Evolutionary conservation across 2,797 vertebrate genomes (phyloP).

Genomic region (Alca torda): DNA sequence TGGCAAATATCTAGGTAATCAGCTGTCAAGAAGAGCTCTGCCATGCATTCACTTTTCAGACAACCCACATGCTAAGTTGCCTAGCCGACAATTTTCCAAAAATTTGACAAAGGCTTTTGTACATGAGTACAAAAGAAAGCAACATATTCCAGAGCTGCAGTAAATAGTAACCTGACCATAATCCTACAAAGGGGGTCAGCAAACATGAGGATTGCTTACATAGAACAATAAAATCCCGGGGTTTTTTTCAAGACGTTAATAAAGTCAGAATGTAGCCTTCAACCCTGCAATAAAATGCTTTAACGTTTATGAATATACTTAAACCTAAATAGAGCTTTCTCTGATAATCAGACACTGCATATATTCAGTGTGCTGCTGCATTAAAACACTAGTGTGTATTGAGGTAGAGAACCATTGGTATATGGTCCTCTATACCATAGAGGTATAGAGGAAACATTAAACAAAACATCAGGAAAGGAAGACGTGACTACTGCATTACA

Average conservation of each 20-base stretch:
- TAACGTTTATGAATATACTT: neutral
- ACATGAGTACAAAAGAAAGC: neutral
- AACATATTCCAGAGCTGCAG: neutral
- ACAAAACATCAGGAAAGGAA: neutral
- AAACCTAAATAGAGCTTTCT: neutral
- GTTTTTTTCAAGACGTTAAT: neutral
- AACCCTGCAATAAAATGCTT: neutral
- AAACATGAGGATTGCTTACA: constrained; percentile 1
- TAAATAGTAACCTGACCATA: neutral
- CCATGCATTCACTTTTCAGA: neutral
- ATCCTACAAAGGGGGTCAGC: neutral
- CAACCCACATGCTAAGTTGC: neutral
- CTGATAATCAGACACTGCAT: neutral
- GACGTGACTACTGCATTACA: neutral
- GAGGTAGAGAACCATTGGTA: neutral
- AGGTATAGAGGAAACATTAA: neutral
- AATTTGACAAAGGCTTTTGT: neutral
- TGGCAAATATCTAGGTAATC: neutral
- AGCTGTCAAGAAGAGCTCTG: neutral
- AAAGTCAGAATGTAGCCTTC: neutral
- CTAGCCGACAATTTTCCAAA: neutral
- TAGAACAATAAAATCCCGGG: neutral
- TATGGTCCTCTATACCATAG: no score
- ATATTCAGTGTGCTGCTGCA: neutral
- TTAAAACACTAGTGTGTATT: neutral